Evolutionary conservation across 2,888 invertebrate species (phyloP).

Genomic region (Argynnis bischoffii): DNA sequence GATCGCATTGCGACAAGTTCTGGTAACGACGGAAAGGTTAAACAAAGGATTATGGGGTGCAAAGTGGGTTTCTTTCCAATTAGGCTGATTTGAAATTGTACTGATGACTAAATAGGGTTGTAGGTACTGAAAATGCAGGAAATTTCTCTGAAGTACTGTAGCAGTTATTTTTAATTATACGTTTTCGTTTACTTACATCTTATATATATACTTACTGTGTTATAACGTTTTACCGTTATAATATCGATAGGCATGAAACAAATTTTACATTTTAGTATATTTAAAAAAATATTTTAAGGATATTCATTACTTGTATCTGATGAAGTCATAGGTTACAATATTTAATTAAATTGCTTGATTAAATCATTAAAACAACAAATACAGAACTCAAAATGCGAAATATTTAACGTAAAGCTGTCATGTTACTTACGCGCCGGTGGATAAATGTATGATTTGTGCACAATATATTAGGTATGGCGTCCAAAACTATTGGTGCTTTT

Average conservation of each 20-base stretch:
- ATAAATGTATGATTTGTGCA: constrained; percentile 32
- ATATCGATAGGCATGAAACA: too few species aligned
- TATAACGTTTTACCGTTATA: not conserved
- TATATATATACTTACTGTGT: not conserved
- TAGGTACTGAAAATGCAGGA: constrained; percentile 5
- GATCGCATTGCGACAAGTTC: constrained; percentile 32
- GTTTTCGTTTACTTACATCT: not conserved
- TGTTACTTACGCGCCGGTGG: constrained; percentile 30
- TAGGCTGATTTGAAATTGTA: constrained; percentile 20
- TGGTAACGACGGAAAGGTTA: constrained; percentile 22
- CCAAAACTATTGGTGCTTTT: constrained; percentile 34
- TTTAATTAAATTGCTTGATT: too few species aligned
- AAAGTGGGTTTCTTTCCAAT: constrained; percentile 17
- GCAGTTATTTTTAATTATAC: constrained; percentile 9
- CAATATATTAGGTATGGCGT: constrained; percentile 30
- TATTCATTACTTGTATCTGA: too few species aligned
- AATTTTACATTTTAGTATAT: too few species aligned
- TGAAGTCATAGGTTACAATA: too few species aligned
- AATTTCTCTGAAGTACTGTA: constrained; percentile 17
- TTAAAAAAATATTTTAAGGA: too few species aligned
- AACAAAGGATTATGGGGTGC: constrained; percentile 25
- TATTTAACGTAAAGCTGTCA: constrained; percentile 22
- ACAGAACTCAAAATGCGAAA: not conserved
- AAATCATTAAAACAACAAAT: not conserved
- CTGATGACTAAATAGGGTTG: constrained; percentile 19